Base-by-base conservation (phyloP, 2,888 invertebrate species). In the Lycaena phlaeas region DNA sequence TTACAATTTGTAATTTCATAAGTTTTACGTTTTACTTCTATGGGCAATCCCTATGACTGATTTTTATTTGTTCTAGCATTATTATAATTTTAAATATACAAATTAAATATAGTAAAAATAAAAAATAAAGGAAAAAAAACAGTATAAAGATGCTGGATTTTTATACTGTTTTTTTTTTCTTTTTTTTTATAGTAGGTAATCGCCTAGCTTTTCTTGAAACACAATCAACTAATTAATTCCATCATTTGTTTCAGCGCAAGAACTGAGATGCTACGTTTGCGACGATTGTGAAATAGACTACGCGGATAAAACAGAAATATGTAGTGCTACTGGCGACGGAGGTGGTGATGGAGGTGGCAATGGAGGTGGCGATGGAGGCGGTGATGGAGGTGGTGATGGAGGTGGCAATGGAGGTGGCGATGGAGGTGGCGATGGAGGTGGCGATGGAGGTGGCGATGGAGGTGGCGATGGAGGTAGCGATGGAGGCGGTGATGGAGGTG, bases 191-290 rank as follows among this genome's bases (percentile, higher is more conserved):
- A n/a, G n/a, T n/a, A n/a, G n/a, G n/a, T n/a, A n/a, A n/a, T n/a
- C n/a, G n/a, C n/a, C n/a, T n/a, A n/a, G n/a, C n/a, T n/a, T n/a
- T n/a, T n/a, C n/a, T n/a, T n/a, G n/a, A n/a, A n/a, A n/a, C n/a
- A n/a, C n/a, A n/a, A n/a, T n/a, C n/a, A n/a, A n/a, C n/a, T n/a
- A n/a, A n/a, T n/a, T n/a, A n/a, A n/a, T n/a, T n/a, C n/a, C n/a
- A n/a, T n/a, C n/a, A n/a, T 28, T 25, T 34, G 12, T 37, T 50
- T 17, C 53, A 73, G 70, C 57, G 14, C 47, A 61, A 22, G 60
- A 64, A 5, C 50, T 64, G 15, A 42, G 55, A 49, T 75, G 74
- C 40, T 75, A 71, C 46, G 64, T 66, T 1, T 74, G 74, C 38
- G 52, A 48, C 0, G 52, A 59, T 38, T 74, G 74, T 45, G 44